Evolutionary conservation across 2,888 invertebrate genomes (phyloP).

Genomic region (Macaria liturata): DNA sequence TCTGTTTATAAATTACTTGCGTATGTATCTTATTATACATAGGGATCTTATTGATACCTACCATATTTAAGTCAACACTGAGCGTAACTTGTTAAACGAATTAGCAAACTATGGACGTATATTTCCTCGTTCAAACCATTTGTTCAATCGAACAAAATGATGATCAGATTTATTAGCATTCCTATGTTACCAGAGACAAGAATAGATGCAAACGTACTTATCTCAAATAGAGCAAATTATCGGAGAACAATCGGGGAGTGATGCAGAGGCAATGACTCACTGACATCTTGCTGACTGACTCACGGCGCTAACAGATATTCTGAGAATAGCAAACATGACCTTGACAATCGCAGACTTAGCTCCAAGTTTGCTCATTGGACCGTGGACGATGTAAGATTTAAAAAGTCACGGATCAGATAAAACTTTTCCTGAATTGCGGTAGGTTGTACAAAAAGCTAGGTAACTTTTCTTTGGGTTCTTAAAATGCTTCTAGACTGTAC

Average conservation of each 20-base stretch:
- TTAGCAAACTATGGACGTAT: too few species aligned
- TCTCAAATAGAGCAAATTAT: conserved; percentile 62
- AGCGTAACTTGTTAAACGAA: too few species aligned
- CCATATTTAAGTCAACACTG: too few species aligned
- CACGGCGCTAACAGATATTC: conserved; percentile 73
- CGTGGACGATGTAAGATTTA: conserved; percentile 12
- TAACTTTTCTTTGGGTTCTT: too few species aligned
- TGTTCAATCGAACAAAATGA: not conserved
- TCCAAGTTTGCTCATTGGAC: conserved; percentile 38
- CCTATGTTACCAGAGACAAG: conserved; percentile 19
- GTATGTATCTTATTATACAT: too few species aligned
- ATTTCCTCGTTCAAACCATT: not conserved
- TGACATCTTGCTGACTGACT: conserved; percentile 52
- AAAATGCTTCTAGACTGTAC: too few species aligned
- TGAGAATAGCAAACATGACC: conserved; percentile 70
- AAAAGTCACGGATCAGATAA: too few species aligned
- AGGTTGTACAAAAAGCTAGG: too few species aligned
- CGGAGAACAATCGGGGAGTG: conserved; percentile 64
- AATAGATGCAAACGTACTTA: conserved; percentile 45
- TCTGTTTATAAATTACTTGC: too few species aligned
- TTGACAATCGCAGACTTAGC: conserved; percentile 59
- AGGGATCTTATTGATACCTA: too few species aligned
- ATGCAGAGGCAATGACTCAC: conserved; percentile 63
- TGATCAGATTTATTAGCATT: not conserved
- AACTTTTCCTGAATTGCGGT: too few species aligned